These are phyloP conservation scores for Philonicus albiceps DNA, from an alignment of 2,888 invertebrate genomes.

Conservation along the genomic window DNA sequence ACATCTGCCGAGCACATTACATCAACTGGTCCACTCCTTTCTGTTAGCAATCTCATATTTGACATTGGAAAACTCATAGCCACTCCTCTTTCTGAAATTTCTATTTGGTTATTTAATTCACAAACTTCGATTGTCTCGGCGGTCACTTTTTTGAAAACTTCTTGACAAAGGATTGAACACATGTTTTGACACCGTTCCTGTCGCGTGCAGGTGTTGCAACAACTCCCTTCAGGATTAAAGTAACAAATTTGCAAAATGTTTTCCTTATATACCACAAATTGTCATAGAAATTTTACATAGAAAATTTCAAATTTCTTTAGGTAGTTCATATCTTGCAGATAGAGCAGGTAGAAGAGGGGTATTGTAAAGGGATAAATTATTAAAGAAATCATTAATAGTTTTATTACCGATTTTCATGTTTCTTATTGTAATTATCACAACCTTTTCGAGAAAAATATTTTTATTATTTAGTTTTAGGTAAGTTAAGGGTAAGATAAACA, in stretches of 20 bases:
- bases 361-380: neutral
- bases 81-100: neutral
- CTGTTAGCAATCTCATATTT: neutral
- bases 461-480: no score
- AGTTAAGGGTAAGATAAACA: no score
- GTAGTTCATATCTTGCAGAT: neutral
- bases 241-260: neutral
- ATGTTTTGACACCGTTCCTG: neutral
- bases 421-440: neutral
- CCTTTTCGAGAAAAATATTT: no score
- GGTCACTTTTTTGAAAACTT: neutral
- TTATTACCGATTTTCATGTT: neutral
- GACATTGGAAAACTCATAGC: neutral
- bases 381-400: neutral
- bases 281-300: neutral
- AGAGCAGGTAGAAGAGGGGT: neutral
- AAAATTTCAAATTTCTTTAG: neutral
- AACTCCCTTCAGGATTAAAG: neutral
- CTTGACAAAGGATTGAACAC: neutral
- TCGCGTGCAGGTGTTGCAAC: neutral
- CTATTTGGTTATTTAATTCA: neutral
- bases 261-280: neutral
- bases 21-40: neutral
- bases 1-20: neutral
- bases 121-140: neutral